Percentiles rank a stretch among this genome's conserved stretches.
Conservation (phyloP, 2,797 vertebrate genomes). For the Hyperoplus lanceolatus region DNA sequence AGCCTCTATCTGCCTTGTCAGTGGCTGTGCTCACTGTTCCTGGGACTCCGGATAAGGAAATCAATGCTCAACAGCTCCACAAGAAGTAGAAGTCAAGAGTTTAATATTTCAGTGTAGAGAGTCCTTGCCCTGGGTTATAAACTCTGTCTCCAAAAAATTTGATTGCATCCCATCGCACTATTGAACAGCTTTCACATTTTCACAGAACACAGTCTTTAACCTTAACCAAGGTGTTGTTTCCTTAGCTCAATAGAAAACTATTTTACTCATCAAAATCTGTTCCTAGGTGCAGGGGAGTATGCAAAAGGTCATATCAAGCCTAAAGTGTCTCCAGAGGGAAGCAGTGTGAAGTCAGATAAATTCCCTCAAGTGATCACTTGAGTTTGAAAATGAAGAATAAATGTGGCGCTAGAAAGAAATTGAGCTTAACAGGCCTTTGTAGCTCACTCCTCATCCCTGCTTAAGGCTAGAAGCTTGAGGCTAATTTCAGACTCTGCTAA, state of each 20-base stretch:
- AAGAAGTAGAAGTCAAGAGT: conserved; percentile 30
- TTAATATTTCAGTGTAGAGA: conserved; percentile 35
- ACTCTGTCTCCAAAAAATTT: background rate
- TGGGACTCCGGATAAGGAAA: conserved; percentile 35
- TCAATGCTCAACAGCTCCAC: conserved; percentile 30
- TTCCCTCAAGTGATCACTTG: background rate
- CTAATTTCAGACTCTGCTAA: background rate
- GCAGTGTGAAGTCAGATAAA: background rate
- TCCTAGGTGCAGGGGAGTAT: background rate
- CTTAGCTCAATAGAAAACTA: background rate
- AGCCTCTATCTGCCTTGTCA: conserved; percentile 39
- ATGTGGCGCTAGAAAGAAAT: too few relatives aligned
- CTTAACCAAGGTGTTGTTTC: background rate
- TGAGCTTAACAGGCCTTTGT: background rate
- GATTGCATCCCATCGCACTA: background rate
- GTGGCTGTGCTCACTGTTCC: conserved; percentile 51
- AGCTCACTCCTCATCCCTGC: background rate
- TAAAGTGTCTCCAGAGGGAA: background rate
- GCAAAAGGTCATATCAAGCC: background rate
- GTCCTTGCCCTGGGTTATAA: conserved; percentile 19
- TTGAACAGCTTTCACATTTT: background rate
- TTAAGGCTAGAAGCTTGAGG: background rate
- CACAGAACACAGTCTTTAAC: background rate
- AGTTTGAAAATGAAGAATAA: background rate
- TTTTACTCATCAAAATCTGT: background rate